phyloP scores from a whole-genome alignment of 2,113 vertebrate species.

The Oxyruncus cristatus region DNA sequence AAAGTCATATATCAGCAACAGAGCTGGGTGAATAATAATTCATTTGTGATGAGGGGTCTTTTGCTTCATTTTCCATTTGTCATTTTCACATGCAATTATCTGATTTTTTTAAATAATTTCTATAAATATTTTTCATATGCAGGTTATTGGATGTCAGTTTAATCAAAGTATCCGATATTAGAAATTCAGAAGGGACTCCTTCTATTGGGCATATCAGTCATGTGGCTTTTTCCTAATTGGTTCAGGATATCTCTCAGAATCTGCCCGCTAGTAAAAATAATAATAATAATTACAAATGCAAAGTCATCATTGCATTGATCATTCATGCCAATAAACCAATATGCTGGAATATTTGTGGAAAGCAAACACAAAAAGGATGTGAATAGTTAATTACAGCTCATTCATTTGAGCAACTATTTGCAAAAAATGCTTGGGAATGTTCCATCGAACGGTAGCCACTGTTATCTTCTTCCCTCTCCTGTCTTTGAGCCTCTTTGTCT shows the following conservation, averaged over 20 bases:
- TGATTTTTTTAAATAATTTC: neutral
- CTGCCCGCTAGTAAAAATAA: conserved; percentile 47
- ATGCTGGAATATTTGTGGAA: conserved; percentile 51
- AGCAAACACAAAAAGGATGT: conserved; percentile 43
- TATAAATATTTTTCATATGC: conserved; percentile 21
- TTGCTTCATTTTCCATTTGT: neutral
- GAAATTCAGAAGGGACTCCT: neutral
- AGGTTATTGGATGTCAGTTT: conserved; percentile 24
- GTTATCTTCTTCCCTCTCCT: neutral
- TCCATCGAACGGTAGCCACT: neutral
- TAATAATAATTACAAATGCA: conserved; percentile 53
- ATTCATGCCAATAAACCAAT: conserved; percentile 52
- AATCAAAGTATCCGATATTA: neutral
- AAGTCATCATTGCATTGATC: conserved; percentile 24
- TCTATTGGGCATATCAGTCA: neutral
- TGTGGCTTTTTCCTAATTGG: neutral
- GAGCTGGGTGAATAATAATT: neutral
- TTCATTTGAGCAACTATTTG: conserved; percentile 41
- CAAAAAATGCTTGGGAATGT: conserved; percentile 23
- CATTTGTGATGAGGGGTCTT: neutral
- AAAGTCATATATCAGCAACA: neutral
- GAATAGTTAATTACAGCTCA: conserved; percentile 66
- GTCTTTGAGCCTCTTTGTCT: neutral
- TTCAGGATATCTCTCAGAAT: neutral
- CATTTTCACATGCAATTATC: neutral